Base-by-base conservation (phyloP, 1,140 invertebrate species). In the Plectrocnemia conspersa region DNA sequence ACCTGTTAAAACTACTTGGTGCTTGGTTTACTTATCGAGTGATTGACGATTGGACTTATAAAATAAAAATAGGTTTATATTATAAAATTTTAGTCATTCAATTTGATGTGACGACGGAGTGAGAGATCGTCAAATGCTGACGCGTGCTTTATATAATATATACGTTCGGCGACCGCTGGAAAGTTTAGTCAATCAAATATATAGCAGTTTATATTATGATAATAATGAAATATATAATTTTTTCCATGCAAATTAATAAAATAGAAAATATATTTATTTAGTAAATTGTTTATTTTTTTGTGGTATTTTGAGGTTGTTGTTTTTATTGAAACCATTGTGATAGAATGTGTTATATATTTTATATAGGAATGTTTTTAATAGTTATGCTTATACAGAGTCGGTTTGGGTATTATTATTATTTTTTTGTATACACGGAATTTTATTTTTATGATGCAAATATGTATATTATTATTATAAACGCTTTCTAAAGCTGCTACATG, bases 331-430 rank as follows among this genome's bases (percentile, higher is more conserved):
- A 5, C 35, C 5, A 38, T 38, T 38, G 35, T 38, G 35, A 38
- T 38, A 38, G 35, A 13, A 10, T 38, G 35, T 38, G 35, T 38
- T 38, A 38, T 38, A 38, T 38, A n/a, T n/a, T n/a, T n/a, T n/a
- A n/a, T n/a, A n/a, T n/a, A n/a, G n/a, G n/a, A n/a, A n/a, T n/a
- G n/a, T n/a, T n/a, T n/a, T n/a, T n/a, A n/a, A n/a, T n/a, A n/a
- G n/a, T n/a, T n/a, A n/a, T n/a, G n/a, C n/a, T n/a, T n/a, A n/a
- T n/a, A n/a, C n/a, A n/a, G n/a, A n/a, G n/a, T n/a, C n/a, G n/a
- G n/a, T n/a, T n/a, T n/a, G n/a, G n/a, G n/a, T n/a, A n/a, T n/a
- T n/a, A n/a, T n/a, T n/a, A n/a, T n/a, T n/a, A n/a, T n/a, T n/a
- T n/a, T n/a, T n/a, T n/a, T n/a, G n/a, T n/a, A n/a, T n/a, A n/a